Base-by-base conservation (phyloP, 1,140 invertebrate genomes). In the Aphaenogaster rudis region DNA sequence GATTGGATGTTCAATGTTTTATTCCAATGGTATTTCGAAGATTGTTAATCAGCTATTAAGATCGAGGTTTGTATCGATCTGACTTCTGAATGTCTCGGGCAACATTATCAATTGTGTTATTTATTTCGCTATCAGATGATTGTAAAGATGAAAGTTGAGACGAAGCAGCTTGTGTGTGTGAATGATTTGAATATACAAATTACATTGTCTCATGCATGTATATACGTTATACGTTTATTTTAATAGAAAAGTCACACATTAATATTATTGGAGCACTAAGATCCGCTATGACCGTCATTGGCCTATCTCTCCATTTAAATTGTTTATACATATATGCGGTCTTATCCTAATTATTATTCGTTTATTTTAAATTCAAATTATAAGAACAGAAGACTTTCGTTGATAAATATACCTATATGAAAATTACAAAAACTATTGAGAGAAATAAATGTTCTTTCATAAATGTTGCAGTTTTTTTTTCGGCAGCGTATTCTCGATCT, bases 351-450 rank as follows among this genome's bases (percentile, higher is more conserved):
- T 21, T 21, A 21, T 21, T 21, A 21, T 21, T 21, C 2, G 15
- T 33, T 28, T 36, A 45, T 80, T 80, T 54, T 28, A 52, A 54
- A 80, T 69, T 80, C 11, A 69, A 80, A 80, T 80, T n/a, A 17
- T 3, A 36, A 69, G 13, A 42, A 80, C n/a, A 69, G 45, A 67
- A 54, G 15, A 69, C 11, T 80, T 39, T 69, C 36, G 13, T 80
- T 78, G 33, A 78, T 78, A 61, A 61, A 48, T 78, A 61, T 11
- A 15, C 21, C 8, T 15, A 45, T 17, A 15, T n/a, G 28, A 36
- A 11, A 64, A 50, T 79, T 39, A 76, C 17, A 39, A 69, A 21
- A 33, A n/a, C 21, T 54, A 0, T 50, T 17, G 15, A 50, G 28
- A 71, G 50, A 81, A 57, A 69, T 15, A 54, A 5, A 3, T 11